A percentile compares a stretch with the other conserved stretches of the same genome.
Evolutionary conservation across 1,140 invertebrate genomes (phyloP).

Genomic region (Ectropis grisescens): DNA sequence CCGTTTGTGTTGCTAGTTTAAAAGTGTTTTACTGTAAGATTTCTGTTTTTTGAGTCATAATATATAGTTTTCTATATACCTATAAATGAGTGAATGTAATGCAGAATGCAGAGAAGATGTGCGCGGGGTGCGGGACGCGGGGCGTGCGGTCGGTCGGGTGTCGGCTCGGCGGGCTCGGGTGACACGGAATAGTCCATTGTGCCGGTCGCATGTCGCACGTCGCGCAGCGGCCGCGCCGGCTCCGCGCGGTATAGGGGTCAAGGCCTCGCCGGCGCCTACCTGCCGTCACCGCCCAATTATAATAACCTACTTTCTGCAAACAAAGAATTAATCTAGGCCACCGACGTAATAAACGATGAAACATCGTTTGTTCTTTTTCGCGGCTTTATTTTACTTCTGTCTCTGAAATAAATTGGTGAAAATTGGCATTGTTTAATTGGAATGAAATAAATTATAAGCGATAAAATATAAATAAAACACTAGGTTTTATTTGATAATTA

Average conservation of each 20-base stretch:
- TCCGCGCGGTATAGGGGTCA: conserved; percentile 39
- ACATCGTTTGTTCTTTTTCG: background rate
- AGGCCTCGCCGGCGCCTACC: conserved; percentile 47
- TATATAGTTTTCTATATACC: too few relatives aligned
- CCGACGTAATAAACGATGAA: background rate
- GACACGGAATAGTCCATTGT: conserved; percentile 48
- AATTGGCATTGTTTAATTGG: too few relatives aligned
- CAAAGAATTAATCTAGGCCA: conserved; percentile 3
- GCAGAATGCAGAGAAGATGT: too few relatives aligned
- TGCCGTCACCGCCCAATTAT: conserved; percentile 21
- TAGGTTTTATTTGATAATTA: conserved; percentile 8
- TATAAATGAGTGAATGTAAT: too few relatives aligned
- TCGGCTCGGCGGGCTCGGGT: conserved; percentile 35
- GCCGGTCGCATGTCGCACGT: conserved; percentile 17
- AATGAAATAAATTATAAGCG: too few relatives aligned
- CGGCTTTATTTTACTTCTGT: too few relatives aligned
- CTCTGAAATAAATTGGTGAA: too few relatives aligned
- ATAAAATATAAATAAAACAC: too few relatives aligned
- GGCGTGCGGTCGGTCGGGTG: conserved; percentile 15
- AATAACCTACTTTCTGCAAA: conserved; percentile 1
- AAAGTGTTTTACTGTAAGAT: too few relatives aligned
- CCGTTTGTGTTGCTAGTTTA: too few relatives aligned
- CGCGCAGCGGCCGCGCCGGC: conserved; percentile 15
- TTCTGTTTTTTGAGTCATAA: too few relatives aligned
- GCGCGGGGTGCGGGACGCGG: too few relatives aligned